phyloP scores from a whole-genome alignment of 2,888 invertebrate species.

The Chloromyia formosa region DNA sequence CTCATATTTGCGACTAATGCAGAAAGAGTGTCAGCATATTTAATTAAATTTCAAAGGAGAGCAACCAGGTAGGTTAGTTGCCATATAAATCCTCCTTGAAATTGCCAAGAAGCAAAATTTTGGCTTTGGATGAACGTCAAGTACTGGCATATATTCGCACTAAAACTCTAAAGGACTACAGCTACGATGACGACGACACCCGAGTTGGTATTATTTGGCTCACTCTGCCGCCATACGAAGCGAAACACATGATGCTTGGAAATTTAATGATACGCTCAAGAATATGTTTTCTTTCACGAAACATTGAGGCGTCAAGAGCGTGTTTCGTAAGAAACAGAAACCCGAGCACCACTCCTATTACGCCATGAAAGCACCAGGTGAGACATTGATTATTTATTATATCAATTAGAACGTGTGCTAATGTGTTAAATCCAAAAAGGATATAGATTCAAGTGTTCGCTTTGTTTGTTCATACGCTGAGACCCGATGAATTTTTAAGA shows the following conservation, averaged over 20 bases:
- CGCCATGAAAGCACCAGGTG: background rate
- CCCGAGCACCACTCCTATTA: background rate
- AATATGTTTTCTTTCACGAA: background rate
- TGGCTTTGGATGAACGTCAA: constrained; percentile 34
- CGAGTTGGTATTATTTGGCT: background rate
- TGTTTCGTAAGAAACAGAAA: background rate
- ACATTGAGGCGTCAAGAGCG: background rate
- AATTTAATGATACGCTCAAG: constrained; percentile 35
- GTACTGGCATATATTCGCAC: constrained; percentile 15
- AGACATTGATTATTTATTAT: constrained; percentile 33
- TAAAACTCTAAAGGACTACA: constrained; percentile 3
- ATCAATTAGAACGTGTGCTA: constrained; percentile 31
- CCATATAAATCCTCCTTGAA: background rate
- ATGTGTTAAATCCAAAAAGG: constrained; percentile 10
- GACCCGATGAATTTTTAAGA: constrained; percentile 17
- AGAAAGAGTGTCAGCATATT: constrained; percentile 19
- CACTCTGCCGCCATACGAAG: background rate
- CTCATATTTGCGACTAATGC: constrained; percentile 9
- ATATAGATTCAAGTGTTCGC: constrained; percentile 21
- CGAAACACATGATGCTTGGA: constrained; percentile 25
- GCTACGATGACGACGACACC: too few relatives aligned
- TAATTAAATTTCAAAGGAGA: constrained; percentile 41
- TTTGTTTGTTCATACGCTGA: constrained; percentile 10
- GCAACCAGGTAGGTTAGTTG: constrained; percentile 20
- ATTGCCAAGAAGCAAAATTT: background rate